Conservation (phyloP, 2,888 invertebrate species). For the Polia nebulosa region DNA sequence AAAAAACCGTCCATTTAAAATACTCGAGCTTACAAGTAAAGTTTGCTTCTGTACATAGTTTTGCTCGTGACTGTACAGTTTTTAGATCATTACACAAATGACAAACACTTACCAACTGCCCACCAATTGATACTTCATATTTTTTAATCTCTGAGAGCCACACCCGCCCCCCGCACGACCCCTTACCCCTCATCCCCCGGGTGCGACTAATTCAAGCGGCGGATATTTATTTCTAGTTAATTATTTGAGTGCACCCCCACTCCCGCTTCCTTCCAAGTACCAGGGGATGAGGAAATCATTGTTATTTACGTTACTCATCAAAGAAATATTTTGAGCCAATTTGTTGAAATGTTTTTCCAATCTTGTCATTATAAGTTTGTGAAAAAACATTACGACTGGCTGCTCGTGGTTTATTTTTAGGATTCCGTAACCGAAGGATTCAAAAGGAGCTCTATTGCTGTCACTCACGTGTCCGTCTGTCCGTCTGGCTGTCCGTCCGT, state of each 20-base stretch:
- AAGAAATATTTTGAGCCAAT: slow-evolving; percentile 69
- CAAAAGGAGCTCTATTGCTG: no score
- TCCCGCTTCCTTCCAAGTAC: neutral
- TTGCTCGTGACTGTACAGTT: neutral
- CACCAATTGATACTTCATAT: slow-evolving; percentile 13
- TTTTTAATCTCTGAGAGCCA: slow-evolving; percentile 53
- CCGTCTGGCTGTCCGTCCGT: no score
- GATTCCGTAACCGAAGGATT: no score
- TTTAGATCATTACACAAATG: slow-evolving; percentile 5
- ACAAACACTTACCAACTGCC: neutral
- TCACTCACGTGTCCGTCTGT: no score
- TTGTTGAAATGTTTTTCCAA: slow-evolving; percentile 65
- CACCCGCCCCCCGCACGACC: neutral
- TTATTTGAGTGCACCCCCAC: slow-evolving; percentile 71
- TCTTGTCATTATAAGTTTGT: slow-evolving; percentile 47
- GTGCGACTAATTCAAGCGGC: slow-evolving; percentile 71
- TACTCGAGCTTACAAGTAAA: no score
- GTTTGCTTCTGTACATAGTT: no score
- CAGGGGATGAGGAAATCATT: slow-evolving; percentile 58
- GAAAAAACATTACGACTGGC: neutral
- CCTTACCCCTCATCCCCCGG: slow-evolving; percentile 52
- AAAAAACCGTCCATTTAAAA: no score
- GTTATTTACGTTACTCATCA: slow-evolving; percentile 68
- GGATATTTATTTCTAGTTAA: slow-evolving; percentile 75
- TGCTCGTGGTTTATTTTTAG: neutral